Evolutionary conservation across 2,888 invertebrate genomes (phyloP).

Genomic region (Junonia oenone): DNA sequence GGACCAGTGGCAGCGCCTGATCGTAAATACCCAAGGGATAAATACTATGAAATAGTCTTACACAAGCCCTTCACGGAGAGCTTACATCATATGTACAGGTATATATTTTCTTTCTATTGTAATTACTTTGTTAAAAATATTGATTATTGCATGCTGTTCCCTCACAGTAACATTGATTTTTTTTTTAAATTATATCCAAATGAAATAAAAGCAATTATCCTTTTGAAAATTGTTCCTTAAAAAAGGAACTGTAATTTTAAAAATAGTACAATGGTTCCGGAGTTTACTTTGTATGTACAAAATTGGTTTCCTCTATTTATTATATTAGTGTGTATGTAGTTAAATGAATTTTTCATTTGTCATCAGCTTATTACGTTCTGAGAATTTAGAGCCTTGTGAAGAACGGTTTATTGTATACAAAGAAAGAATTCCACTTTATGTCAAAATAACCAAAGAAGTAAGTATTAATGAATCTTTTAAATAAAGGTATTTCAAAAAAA

Average conservation of each 20-base stretch:
- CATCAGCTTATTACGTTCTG: slow-evolving; percentile 86
- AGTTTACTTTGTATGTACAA: no score
- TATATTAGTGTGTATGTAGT: no score
- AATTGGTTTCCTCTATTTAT: no score
- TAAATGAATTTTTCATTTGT: slow-evolving; percentile 27
- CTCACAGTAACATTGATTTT: no score
- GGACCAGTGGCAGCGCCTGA: slow-evolving; percentile 75
- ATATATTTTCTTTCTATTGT: slow-evolving; percentile 24
- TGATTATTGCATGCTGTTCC: no score
- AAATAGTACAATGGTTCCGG: no score
- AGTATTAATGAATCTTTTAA: no score
- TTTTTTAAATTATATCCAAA: no score
- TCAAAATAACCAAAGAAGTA: slow-evolving; percentile 87
- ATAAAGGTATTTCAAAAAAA: no score
- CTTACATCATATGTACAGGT: slow-evolving; percentile 87
- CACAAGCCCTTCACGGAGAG: slow-evolving; percentile 87
- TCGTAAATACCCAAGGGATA: slow-evolving; percentile 56
- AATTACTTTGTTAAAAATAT: background rate
- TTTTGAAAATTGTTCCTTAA: no score
- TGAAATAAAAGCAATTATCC: no score
- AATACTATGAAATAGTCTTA: slow-evolving; percentile 86
- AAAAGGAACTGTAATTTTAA: no score
- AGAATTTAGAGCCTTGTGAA: slow-evolving; percentile 82
- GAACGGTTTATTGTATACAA: slow-evolving; percentile 84
- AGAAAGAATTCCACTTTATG: slow-evolving; percentile 86